These are phyloP conservation scores for Galeopterus variegatus DNA, from an alignment of 2,113 vertebrate species.

Conservation along the genomic window DNA sequence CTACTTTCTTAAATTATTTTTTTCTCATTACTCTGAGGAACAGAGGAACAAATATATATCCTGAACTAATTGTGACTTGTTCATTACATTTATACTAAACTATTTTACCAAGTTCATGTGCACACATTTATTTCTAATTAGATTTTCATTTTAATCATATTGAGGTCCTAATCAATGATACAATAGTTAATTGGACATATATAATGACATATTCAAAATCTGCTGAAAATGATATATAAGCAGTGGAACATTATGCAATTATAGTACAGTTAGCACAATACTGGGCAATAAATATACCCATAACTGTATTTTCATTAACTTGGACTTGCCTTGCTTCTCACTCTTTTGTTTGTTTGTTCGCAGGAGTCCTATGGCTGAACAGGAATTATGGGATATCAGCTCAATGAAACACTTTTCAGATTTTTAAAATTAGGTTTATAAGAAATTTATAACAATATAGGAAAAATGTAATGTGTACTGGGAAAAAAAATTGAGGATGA, in stretches of 20 bases:
- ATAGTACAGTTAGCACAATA: neutral
- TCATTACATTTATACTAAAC: slow-evolving; percentile 29
- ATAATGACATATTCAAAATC: neutral
- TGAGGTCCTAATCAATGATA: neutral
- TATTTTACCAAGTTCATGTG: slow-evolving; percentile 43
- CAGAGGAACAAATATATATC: neutral
- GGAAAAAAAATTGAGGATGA: neutral
- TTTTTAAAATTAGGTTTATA: neutral
- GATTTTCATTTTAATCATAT: slow-evolving; percentile 52
- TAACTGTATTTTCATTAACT: neutral
- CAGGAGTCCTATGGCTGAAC: neutral
- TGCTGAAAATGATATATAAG: slow-evolving; percentile 3
- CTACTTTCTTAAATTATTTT: neutral
- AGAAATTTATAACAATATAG: neutral
- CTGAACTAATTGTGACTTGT: neutral
- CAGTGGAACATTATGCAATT: neutral
- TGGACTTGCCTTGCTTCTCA: neutral
- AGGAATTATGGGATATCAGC: neutral
- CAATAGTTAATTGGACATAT: neutral
- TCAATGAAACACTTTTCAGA: neutral
- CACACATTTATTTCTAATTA: slow-evolving; percentile 50
- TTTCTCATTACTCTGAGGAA: neutral
- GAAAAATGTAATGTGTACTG: neutral
- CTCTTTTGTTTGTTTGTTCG: neutral
- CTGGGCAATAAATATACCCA: neutral